These are phyloP conservation scores for Cephus pulcher DNA, from an alignment of 2,888 invertebrate species.

Conservation along the genomic window DNA sequence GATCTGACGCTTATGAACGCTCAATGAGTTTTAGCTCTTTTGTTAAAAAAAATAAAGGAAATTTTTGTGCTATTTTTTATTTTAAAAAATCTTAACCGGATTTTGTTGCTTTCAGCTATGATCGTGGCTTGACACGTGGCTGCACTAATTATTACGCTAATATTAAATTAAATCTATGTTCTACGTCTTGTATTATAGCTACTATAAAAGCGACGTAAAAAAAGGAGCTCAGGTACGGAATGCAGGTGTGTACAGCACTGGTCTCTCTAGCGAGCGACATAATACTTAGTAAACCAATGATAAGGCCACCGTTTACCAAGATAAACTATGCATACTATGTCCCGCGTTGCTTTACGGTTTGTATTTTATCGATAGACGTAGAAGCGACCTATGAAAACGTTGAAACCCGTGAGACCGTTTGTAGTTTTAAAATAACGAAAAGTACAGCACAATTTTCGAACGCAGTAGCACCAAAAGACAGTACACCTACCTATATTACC, in stretches of 20 bases:
- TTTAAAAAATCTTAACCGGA: neutral
- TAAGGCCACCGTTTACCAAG: conserved; percentile 45
- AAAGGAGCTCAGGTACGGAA: neutral
- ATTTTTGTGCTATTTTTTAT: neutral
- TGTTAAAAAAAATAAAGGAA: neutral
- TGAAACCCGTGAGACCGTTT: neutral
- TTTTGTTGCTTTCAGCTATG: no score
- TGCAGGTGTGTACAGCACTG: conserved; percentile 1
- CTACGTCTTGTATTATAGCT: neutral
- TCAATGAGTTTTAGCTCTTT: neutral
- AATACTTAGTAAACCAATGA: conserved; percentile 45
- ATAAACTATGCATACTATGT: conserved; percentile 37
- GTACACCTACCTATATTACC: neutral
- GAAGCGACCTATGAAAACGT: neutral
- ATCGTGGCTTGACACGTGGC: neutral
- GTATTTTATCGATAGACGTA: neutral
- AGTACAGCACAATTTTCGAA: neutral
- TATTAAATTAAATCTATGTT: neutral
- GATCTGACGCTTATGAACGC: neutral
- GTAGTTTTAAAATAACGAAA: neutral
- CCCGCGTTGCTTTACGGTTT: neutral
- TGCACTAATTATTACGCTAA: neutral
- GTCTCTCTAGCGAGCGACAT: conserved; percentile 17
- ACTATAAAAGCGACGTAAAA: neutral
- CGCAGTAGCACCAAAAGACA: neutral